These are phyloP conservation scores for Hyperoodon ampullatus DNA, from an alignment of 2,113 vertebrate species.

Conservation along the genomic window DNA sequence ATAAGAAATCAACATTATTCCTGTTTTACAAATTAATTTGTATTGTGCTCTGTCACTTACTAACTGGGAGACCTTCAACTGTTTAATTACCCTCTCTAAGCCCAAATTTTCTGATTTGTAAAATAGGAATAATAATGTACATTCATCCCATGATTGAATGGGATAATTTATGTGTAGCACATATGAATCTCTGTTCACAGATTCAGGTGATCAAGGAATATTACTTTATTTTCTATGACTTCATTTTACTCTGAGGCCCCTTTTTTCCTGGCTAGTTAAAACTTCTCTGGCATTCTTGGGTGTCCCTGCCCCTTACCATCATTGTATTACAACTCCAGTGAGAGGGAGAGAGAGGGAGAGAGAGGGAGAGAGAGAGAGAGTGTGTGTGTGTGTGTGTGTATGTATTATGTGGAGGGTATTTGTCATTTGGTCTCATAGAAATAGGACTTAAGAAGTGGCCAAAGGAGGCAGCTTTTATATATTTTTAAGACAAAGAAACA, in stretches of 20 bases:
- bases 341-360: too few species aligned
- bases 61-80: background rate
- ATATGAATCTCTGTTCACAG: background rate
- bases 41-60: background rate
- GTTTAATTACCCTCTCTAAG: background rate
- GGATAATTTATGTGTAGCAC: background rate
- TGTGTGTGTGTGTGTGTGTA: background rate
- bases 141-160: background rate
- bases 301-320: background rate
- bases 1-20: background rate
- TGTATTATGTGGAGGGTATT: background rate
- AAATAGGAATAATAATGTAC: background rate
- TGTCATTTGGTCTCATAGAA: background rate
- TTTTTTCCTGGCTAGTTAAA: background rate
- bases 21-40: background rate
- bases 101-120: background rate
- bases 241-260: background rate
- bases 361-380: too few species aligned
- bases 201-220: background rate
- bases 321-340: background rate
- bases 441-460: background rate
- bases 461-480: background rate
- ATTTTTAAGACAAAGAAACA: background rate
- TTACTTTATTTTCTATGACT: background rate
- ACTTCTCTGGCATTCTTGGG: background rate